phyloP scores from a whole-genome alignment of 2,888 invertebrate species.

The Limnephilus rhombicus region DNA sequence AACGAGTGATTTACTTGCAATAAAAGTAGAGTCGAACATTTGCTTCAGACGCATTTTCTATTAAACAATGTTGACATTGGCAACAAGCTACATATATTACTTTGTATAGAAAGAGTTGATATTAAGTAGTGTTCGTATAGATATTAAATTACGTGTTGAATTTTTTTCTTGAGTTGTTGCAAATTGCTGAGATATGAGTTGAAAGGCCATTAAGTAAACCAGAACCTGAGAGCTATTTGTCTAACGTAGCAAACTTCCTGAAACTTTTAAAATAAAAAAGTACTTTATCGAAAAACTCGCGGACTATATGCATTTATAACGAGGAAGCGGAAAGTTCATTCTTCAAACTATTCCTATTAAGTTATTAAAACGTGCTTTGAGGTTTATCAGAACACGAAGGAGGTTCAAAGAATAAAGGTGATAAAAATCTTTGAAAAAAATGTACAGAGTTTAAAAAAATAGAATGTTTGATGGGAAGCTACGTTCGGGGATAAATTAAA shows the following conservation, averaged over 20 bases:
- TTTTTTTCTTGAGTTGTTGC: neutral
- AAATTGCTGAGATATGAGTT: neutral
- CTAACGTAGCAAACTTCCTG: neutral
- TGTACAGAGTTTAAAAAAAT: neutral
- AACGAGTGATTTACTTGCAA: conserved; percentile 9
- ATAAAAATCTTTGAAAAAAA: neutral
- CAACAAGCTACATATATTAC: neutral
- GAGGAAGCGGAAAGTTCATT: conserved; percentile 17
- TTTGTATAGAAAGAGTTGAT: neutral
- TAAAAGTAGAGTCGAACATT: conserved; percentile 9
- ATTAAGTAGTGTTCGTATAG: neutral
- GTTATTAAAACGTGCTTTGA: neutral
- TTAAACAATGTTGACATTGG: neutral
- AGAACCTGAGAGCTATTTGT: neutral
- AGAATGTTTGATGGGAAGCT: no score
- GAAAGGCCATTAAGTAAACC: neutral
- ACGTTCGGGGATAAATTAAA: no score
- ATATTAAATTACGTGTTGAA: neutral
- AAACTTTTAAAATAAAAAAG: neutral
- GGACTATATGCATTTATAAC: conserved; percentile 15
- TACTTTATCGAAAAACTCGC: neutral
- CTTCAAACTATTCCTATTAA: neutral
- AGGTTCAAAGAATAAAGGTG: neutral
- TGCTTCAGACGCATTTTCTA: neutral
- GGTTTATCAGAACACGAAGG: neutral